Conservation (phyloP, 1,140 invertebrate genomes). For the Aphaenogaster rudis region DNA sequence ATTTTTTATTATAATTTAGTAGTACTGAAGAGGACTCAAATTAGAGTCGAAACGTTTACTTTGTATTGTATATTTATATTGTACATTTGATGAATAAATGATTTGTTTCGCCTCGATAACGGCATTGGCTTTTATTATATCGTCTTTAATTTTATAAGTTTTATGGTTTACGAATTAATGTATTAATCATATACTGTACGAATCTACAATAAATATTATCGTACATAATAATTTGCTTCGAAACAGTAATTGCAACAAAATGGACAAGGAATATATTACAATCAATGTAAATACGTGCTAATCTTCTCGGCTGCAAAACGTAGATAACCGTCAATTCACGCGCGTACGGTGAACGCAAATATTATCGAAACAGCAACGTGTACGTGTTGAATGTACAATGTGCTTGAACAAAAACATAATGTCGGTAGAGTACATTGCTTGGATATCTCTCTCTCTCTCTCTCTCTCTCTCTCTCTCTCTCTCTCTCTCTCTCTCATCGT, state of each 20-base stretch:
- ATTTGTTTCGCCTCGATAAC: too few species aligned
- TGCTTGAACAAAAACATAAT: not conserved
- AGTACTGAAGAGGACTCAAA: too few species aligned
- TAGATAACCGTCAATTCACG: not conserved
- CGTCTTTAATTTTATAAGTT: too few species aligned
- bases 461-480: slow-evolving; percentile 25
- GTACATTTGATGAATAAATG: too few species aligned
- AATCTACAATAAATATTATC: not conserved
- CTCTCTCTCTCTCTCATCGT: slow-evolving; percentile 17
- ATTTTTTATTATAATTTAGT: too few species aligned
- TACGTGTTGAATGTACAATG: not conserved
- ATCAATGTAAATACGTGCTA: not conserved
- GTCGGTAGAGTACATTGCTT: not conserved
- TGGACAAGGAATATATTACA: not conserved
- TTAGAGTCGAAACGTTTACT: too few species aligned
- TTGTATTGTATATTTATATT: too few species aligned
- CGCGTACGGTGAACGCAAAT: not conserved
- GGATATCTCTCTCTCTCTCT: slow-evolving; percentile 5
- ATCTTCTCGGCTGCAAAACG: not conserved
- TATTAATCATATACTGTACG: not conserved
- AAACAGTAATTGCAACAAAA: not conserved
- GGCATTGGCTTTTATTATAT: too few species aligned
- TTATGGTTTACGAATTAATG: not conserved
- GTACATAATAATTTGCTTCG: not conserved
- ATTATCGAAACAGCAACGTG: not conserved